Evolutionary conservation across 2,888 invertebrate genomes (phyloP), one percentile per base, ranked within the genome.

Genomic region (Nipponacmea schrenckii): DNA sequence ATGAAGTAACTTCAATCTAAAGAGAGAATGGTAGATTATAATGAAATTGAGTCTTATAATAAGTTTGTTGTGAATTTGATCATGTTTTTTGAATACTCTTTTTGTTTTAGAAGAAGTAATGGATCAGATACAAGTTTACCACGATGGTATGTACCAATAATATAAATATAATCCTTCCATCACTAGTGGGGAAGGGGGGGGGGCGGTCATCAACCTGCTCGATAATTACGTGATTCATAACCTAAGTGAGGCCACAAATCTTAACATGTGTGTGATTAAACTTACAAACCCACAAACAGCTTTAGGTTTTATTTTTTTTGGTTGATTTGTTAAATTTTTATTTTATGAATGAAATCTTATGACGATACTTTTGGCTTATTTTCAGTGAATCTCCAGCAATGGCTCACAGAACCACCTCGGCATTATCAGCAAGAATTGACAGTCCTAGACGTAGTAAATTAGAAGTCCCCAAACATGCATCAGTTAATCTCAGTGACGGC

Each of bases 401-500:
- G 20, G 12, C 24, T 24, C 56, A 56, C 24, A 20, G 56, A 10
- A 20, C 20, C 1, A 12, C 56, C 0, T 56, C 56, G 24, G 56
- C 56, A 24, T 24, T 56, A 24, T 56, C 56, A n/a, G 17, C 62
- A 62, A 15, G 66, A 39, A 65, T 71, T n/a, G 77, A 73, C 7
- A 79, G 81, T 63, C 79, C 79, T 4, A 77, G 95, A 50, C 80
- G 83, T 62, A 82, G 83, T 70, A 83, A 82, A 71, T 79, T 86
- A 24, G 85, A 86, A 69, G 83, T 83, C 27, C 83, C 83, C 8
- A 76, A 79, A 31, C 73, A 74, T 67, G 69, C 74, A 17, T 76
- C 76, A 26, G 70, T 79, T 24, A 72, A 74, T 31, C 20, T 73
- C 20, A 17, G 27, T 14, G 67, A 67, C 3, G 62, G 64, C 45